Base-by-base conservation (phyloP, 2,113 vertebrate species). In the Hiodon alosoides region DNA sequence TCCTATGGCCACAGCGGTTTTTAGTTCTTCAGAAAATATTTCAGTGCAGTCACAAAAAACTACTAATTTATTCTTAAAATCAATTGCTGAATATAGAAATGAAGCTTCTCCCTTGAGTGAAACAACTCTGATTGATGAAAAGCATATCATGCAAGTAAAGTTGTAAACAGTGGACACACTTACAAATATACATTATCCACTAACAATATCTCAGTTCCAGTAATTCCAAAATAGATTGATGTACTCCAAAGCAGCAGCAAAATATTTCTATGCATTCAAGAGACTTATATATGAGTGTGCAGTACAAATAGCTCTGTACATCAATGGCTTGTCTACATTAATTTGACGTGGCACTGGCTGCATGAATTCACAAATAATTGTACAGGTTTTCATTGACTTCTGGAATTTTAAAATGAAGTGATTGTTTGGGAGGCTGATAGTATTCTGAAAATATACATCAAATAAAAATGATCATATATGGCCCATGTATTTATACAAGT, bases 171-270 rank as follows among this genome's bases (percentile, higher is more conserved):
- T 90, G 68, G 75, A 71, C 51, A 71, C 68, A 16, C 75, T 70
- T 70, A 91, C 87, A 91, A 90, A 91, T 89, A 89, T 86, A 92
- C 87, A 90, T 86, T 81, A 86, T 84, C 79, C 84, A 90, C 86
- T 82, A 83, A 88, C 84, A 86, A 89, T 84, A 83, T 87, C 83
- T 87, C 81, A 86, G 84, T 89, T 82, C 81, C 81, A 83, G 78
- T 84, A 85, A 85, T 86, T 86, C 83, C 82, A 86, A 90, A 90
- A 90, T 86, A 88, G 86, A 90, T 85, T 85, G 78, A 82, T 76
- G 82, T 84, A 86, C 83, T 85, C 79, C 82, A 80, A 84, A 85
- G 86, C 83, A 89, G 86, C 85, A 87, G 87, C 88, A 87, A 76
- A 75, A 84, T 86, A 80, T 87, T 87, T 84, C 77, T 79, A 83